phyloP scores from a whole-genome alignment of 1,140 invertebrate genomes.

The Lordiphosa stackelbergi region DNA sequence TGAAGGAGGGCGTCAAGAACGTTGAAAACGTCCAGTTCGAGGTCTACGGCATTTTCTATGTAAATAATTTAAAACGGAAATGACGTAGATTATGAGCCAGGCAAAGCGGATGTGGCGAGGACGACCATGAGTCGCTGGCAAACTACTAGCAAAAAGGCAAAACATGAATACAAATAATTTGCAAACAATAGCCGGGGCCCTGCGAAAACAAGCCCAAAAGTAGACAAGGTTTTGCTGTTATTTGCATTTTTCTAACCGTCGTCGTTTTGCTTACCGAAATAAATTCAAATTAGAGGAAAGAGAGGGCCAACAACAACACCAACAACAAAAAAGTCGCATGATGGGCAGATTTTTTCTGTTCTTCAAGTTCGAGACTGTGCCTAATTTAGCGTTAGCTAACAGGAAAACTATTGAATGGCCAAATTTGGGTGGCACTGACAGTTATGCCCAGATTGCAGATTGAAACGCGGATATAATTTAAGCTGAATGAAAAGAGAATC shows the following conservation, averaged over 20 bases:
- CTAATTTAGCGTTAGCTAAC: constrained; percentile 28
- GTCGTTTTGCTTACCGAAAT: constrained; percentile 38
- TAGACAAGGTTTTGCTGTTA: constrained; percentile 44
- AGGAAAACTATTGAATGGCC: constrained; percentile 19
- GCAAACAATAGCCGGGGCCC: constrained; percentile 37
- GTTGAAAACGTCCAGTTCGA: constrained; percentile 1
- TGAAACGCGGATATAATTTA: too few species aligned
- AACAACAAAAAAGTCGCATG: constrained; percentile 12
- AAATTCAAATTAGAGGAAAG: constrained; percentile 44
- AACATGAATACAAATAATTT: constrained; percentile 67
- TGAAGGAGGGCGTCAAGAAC: constrained; percentile 26
- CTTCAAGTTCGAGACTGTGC: constrained; percentile 10
- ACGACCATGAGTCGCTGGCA: constrained; percentile 7
- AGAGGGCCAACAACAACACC: constrained; percentile 4
- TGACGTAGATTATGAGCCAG: constrained; percentile 57
- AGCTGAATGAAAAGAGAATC: too few species aligned
- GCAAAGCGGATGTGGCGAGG: constrained; percentile 41
- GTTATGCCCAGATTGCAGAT: too few species aligned
- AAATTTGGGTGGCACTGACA: too few species aligned
- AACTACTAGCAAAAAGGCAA: constrained; percentile 31
- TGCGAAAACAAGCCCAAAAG: constrained; percentile 15
- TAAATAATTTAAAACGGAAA: constrained; percentile 64
- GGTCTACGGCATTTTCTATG: constrained; percentile 39
- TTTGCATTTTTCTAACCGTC: constrained; percentile 43
- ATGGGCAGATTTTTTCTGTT: constrained; percentile 16